A percentile compares a stretch with the other conserved stretches of the same genome.
Conservation (phyloP, 2,888 invertebrate species). For the Protula sp. region DNA sequence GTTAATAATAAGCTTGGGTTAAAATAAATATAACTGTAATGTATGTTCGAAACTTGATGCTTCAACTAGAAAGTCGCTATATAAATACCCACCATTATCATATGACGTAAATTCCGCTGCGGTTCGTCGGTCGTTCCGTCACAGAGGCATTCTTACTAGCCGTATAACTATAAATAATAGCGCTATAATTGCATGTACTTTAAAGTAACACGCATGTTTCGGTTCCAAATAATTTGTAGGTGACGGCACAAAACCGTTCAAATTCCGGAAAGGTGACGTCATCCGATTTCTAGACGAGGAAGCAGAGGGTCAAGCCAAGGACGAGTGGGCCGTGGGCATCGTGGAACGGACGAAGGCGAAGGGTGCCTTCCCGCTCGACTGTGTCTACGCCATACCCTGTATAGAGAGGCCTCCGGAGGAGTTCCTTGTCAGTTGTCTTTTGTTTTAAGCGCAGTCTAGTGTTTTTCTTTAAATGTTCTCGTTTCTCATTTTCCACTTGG, state of each 20-base stretch:
- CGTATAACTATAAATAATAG: too few relatives aligned
- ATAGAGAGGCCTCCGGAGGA: constrained; percentile 22
- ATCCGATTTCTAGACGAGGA: constrained; percentile 23
- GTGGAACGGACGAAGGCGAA: constrained; percentile 7
- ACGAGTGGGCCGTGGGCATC: constrained; percentile 23
- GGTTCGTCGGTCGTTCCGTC: not conserved
- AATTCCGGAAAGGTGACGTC: constrained; percentile 25
- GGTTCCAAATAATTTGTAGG: too few relatives aligned
- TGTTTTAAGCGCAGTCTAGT: not conserved
- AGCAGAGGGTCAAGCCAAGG: constrained; percentile 7
- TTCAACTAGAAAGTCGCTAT: too few relatives aligned
- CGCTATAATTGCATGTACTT: too few relatives aligned
- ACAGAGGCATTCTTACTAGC: too few relatives aligned
- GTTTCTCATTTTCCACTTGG: too few relatives aligned
- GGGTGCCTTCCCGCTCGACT: constrained; percentile 24
- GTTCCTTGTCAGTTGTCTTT: constrained; percentile 22
- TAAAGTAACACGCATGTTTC: too few relatives aligned
- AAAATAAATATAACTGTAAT: too few relatives aligned
- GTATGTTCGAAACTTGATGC: too few relatives aligned
- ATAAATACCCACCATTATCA: too few relatives aligned
- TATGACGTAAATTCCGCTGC: not conserved
- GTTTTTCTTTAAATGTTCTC: not conserved
- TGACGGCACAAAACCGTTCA: too few relatives aligned
- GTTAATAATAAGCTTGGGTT: too few relatives aligned
- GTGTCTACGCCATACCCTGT: constrained; percentile 26